Evolutionary conservation across 2,888 invertebrate genomes (phyloP).

Genomic region (Opisthograptis luteolata): DNA sequence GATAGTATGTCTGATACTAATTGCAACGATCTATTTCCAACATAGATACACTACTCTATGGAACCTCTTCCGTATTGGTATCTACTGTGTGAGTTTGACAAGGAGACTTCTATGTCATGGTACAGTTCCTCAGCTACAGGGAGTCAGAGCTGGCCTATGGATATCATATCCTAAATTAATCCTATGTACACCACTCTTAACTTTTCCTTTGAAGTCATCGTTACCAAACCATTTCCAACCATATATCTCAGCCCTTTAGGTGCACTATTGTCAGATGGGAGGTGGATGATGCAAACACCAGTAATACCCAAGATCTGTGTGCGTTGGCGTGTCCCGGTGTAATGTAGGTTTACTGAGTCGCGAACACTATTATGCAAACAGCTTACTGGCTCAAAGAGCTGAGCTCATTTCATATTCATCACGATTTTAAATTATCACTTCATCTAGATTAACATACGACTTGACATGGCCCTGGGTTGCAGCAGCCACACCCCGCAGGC

Average conservation of each 20-base stretch:
- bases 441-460: conserved; percentile 1
- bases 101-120: no score
- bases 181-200: conserved; percentile 8
- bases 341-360: conserved; percentile 17
- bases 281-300: conserved; percentile 14
- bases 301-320: conserved; percentile 3
- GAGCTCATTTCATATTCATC: conserved; percentile 7
- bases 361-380: conserved; percentile 18
- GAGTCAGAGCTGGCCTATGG: not conserved
- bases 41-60: no score
- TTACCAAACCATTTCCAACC: not conserved
- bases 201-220: not conserved
- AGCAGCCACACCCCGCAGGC: no score
- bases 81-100: no score
- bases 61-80: no score
- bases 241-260: not conserved
- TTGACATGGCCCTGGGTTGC: no score
- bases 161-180: not conserved
- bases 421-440: conserved; percentile 6
- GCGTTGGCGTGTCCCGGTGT: conserved; percentile 7
- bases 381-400: conserved; percentile 6
- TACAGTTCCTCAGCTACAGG: no score
- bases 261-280: not conserved
- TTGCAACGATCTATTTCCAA: no score
- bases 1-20: no score